Conservation (phyloP, 1,140 invertebrate species). For the Calliphora vicina region DNA sequence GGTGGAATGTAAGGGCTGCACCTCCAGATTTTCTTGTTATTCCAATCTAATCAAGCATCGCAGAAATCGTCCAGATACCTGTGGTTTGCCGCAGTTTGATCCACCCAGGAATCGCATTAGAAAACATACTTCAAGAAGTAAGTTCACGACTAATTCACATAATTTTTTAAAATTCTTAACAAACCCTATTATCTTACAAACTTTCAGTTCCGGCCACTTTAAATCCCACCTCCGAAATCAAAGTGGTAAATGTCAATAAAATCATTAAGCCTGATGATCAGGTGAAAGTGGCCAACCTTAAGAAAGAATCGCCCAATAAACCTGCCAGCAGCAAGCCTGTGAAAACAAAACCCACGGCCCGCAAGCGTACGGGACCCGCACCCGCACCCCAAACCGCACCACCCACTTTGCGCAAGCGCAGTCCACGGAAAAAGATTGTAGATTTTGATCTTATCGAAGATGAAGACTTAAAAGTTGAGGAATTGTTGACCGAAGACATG, state of each 20-base stretch:
- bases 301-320: constrained; percentile 14
- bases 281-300: constrained; percentile 8
- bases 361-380: neutral
- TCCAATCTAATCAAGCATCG: constrained; percentile 64
- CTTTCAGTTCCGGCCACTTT: constrained; percentile 37
- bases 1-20: constrained; percentile 62
- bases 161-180: neutral
- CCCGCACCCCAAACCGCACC: neutral
- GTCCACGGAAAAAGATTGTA: neutral
- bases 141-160: neutral
- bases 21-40: constrained; percentile 61
- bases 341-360: constrained; percentile 8
- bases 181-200: neutral
- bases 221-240: constrained; percentile 43
- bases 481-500: neutral
- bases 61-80: constrained; percentile 60
- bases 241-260: constrained; percentile 39
- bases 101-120: constrained; percentile 37
- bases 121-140: constrained; percentile 42
- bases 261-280: constrained; percentile 39
- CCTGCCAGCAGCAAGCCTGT: neutral
- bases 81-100: constrained; percentile 57
- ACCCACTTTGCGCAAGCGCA: neutral
- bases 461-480: neutral
- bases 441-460: neutral